Evolutionary conservation across 1,140 invertebrate genomes (phyloP).

Genomic region (Chelonus insularis): DNA sequence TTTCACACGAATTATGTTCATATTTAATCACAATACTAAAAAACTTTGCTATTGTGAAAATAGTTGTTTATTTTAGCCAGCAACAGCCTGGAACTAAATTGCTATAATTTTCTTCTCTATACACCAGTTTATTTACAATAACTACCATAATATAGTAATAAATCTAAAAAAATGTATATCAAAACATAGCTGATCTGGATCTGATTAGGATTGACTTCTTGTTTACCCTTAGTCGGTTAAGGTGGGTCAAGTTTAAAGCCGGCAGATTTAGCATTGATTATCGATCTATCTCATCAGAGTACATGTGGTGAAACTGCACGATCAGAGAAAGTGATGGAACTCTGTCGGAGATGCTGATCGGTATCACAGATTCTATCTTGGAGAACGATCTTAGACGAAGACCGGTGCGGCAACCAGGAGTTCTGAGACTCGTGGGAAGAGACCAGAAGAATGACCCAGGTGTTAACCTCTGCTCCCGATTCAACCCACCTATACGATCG

Average conservation of each 20-base stretch:
- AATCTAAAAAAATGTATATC: too few species aligned
- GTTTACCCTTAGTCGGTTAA: background rate
- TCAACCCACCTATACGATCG: conserved; percentile 30
- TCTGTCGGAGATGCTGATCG: conserved; percentile 48
- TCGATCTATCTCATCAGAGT: conserved; percentile 19
- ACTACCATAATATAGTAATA: too few species aligned
- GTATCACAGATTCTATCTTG: conserved; percentile 47
- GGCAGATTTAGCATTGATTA: conserved; percentile 21
- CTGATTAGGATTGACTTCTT: background rate
- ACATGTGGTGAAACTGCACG: conserved; percentile 28
- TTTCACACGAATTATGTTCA: too few species aligned
- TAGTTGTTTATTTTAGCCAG: too few species aligned
- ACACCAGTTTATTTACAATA: too few species aligned
- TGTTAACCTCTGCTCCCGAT: conserved; percentile 35
- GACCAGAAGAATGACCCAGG: conserved; percentile 31
- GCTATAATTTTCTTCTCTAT: too few species aligned
- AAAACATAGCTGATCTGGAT: too few species aligned
- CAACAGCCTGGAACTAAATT: too few species aligned
- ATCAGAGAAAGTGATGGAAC: conserved; percentile 55
- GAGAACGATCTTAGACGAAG: conserved; percentile 45
- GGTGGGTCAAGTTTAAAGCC: background rate
- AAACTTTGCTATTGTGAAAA: too few species aligned
- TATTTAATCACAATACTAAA: too few species aligned
- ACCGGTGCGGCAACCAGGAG: conserved; percentile 36
- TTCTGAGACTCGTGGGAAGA: conserved; percentile 44